phyloP scores from a whole-genome alignment of 2,888 invertebrate genomes.

The Eudemis profundana region DNA sequence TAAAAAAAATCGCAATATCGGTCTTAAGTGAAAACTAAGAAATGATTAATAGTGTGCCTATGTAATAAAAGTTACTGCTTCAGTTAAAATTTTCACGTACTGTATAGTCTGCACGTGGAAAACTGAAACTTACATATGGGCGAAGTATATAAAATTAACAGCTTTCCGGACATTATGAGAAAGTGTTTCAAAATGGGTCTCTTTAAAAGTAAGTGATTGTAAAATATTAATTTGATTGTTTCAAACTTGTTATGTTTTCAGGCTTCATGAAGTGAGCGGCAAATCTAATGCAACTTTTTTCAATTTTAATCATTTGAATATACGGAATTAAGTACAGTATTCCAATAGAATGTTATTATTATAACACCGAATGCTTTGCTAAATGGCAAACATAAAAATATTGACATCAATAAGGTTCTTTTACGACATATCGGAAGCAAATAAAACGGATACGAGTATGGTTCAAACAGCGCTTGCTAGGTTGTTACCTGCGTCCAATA shows the following conservation, averaged over 20 bases:
- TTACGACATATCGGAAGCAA: conserved; percentile 19
- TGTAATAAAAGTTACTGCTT: no score
- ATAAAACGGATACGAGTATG: conserved; percentile 15
- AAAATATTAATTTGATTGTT: not conserved
- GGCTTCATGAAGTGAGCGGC: not conserved
- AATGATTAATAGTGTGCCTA: not conserved
- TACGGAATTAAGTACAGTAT: not conserved
- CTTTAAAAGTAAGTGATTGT: conserved; percentile 75
- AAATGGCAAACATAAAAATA: conserved; percentile 4
- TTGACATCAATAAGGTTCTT: conserved; percentile 13
- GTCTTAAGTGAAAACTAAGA: conserved; percentile 10
- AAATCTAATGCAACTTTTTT: not conserved
- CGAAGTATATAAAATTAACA: conserved; percentile 65
- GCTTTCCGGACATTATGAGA: conserved; percentile 74
- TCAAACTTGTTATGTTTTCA: not conserved
- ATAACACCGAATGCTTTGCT: not conserved
- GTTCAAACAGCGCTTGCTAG: not conserved
- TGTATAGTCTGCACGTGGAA: conserved; percentile 5
- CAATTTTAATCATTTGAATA: not conserved
- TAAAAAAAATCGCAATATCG: no score
- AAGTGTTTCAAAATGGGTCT: conserved; percentile 83
- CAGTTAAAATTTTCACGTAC: not conserved
- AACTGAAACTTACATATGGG: conserved; percentile 60
- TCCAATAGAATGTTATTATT: not conserved
- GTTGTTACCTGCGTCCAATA: not conserved